A percentile compares a stretch with the other conserved stretches of the same genome.
Conservation (phyloP, 2,888 invertebrate species). For the Lasioglossum figueresi region DNA sequence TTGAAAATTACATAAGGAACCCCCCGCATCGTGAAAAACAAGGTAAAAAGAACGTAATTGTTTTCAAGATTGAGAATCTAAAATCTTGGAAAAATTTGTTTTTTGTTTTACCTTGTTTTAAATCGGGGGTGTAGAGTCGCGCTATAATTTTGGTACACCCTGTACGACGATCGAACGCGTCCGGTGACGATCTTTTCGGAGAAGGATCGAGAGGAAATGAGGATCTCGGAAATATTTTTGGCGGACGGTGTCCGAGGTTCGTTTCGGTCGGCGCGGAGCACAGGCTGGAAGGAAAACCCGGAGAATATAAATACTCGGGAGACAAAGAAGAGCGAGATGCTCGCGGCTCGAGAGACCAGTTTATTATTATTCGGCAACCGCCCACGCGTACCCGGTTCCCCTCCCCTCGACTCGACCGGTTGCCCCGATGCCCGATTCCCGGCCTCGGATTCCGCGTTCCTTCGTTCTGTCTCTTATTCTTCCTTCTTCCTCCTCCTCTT, state of each 20-base stretch:
- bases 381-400: slow-evolving; percentile 76
- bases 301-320: slow-evolving; percentile 53
- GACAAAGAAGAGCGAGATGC: slow-evolving; percentile 56
- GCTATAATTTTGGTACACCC: no score
- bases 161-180: no score
- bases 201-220: neutral
- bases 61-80: no score
- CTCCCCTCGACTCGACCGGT: slow-evolving; percentile 52
- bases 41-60: no score
- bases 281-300: slow-evolving; percentile 20
- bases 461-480: slow-evolving; percentile 45
- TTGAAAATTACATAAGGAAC: no score
- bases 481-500: slow-evolving; percentile 11
- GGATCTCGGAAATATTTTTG: neutral
- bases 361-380: slow-evolving; percentile 81
- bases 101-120: no score
- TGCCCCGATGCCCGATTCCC: slow-evolving; percentile 52
- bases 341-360: slow-evolving; percentile 64
- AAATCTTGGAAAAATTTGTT: no score
- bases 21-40: no score
- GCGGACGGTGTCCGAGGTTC: neutral
- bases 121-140: no score
- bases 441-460: slow-evolving; percentile 67
- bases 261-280: neutral
- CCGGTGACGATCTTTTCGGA: no score